Base-by-base conservation (phyloP, 2,888 invertebrate genomes). In the Eupithecia centaureata region DNA sequence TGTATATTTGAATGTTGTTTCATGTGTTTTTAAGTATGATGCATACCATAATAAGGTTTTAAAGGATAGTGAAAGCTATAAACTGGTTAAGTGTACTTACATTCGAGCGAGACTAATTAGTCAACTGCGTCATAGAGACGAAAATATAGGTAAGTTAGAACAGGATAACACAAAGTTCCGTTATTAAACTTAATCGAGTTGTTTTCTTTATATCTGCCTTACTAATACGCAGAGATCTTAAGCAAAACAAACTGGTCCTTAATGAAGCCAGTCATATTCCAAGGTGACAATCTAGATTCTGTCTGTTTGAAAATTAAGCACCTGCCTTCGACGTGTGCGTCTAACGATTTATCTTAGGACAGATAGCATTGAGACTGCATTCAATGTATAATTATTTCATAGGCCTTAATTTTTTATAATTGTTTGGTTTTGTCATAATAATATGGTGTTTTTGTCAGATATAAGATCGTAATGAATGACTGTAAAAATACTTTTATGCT, bases 261-360 rank as follows among this genome's bases (percentile, higher is more conserved):
- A 73, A 70, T 63, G 54, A 71, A 61, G 70, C 73, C 76, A 70
- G 65, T 76, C 73, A 71, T 73, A 73, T 74, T 76, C 72, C 76
- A 74, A 76, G 76, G 76, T 74, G 76, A 76, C 68, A 65, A 71
- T 67, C 63, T 70, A 67, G 62, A 65, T 62, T 56, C 32, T 61
- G 57, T 56, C 47, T 59, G 42, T 64, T 52, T 61, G 63, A 68
- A 65, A 68, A 62, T 62, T 60, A 68, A 59, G 59, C 68, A 68
- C 64, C 68, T 68, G 67, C 57, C 62, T 12, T 22, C 47, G 27
- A 51, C 56, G n/a, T 57, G 54, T 54, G 28, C n/a, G 18, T 18
- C 30, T 56, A 30, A 54, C 28, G 28, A 13, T 27, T 15, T 52
- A 51, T 51, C 18, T 51, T 7, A 18, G 18, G 25, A 51, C 18